phyloP scores from a whole-genome alignment of 2,797 vertebrate genomes.

The Cygnus olor region DNA sequence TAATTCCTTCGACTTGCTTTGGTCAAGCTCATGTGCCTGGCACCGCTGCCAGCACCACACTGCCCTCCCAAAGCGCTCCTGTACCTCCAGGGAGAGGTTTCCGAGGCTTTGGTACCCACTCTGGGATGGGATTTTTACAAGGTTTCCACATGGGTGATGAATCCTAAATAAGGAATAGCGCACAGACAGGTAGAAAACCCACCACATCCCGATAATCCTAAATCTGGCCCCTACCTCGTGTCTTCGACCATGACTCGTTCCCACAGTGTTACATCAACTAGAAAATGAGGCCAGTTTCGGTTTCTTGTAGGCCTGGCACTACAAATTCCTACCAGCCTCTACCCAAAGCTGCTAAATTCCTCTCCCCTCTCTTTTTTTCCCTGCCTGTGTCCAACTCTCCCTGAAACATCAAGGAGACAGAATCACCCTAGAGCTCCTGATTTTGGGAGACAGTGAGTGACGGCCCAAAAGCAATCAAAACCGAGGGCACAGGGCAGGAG shows the following conservation, averaged over 20 bases:
- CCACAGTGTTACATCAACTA: background rate
- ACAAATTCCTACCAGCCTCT: background rate
- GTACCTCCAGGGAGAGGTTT: background rate
- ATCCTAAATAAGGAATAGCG: background rate
- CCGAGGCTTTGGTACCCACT: background rate
- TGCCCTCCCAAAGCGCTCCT: background rate
- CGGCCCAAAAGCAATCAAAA: background rate
- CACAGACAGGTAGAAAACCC: background rate
- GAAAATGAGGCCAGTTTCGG: background rate
- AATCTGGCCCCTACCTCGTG: background rate
- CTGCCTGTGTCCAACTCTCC: background rate
- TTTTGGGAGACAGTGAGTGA: background rate
- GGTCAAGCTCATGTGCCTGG: background rate
- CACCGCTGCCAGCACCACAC: background rate
- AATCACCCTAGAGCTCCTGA: constrained; percentile 20
- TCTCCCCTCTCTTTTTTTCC: background rate
- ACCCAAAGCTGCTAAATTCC: background rate
- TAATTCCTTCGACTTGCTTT: background rate
- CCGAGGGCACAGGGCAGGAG: background rate
- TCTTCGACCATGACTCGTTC: background rate
- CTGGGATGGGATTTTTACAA: background rate
- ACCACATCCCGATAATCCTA: background rate
- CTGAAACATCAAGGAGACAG: background rate
- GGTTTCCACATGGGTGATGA: background rate
- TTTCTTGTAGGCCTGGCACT: background rate